Percentiles rank a stretch among this genome's conserved stretches.
Evolutionary conservation across 2,113 vertebrate species (phyloP).

Genomic region (Hemiprocne comata): DNA sequence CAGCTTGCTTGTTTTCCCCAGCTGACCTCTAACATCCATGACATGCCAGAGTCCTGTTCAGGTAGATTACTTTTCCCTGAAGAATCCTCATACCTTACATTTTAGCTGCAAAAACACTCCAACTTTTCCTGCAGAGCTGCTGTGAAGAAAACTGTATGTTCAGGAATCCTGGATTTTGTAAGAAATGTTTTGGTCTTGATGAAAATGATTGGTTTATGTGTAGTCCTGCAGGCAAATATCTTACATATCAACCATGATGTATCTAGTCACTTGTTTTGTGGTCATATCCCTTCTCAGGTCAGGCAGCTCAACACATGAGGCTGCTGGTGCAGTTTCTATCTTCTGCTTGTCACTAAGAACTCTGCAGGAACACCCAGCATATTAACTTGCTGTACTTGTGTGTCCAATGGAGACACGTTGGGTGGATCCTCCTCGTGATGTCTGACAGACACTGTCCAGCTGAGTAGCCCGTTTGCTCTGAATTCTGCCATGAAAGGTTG

Average conservation of each 20-base stretch:
- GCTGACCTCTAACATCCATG: background rate
- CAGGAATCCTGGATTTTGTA: background rate
- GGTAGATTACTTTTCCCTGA: rapidly evolving
- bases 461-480: background rate
- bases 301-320: background rate
- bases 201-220: background rate
- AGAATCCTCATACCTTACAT: background rate
- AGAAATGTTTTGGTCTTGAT: background rate
- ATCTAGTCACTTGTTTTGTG: background rate
- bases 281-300: background rate
- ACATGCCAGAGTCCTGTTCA: rapidly evolving
- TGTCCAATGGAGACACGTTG: background rate
- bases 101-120: background rate
- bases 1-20: background rate
- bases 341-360: background rate
- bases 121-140: background rate
- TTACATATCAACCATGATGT: background rate
- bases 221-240: background rate
- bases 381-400: rapidly evolving
- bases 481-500: background rate
- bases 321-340: background rate
- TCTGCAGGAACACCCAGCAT: background rate
- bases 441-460: background rate
- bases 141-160: background rate
- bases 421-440: rapidly evolving